Percentiles rank a stretch among this genome's conserved stretches.
These are phyloP conservation scores for Oligia strigilis DNA, from an alignment of 2,888 invertebrate genomes.

Conservation along the genomic window DNA sequence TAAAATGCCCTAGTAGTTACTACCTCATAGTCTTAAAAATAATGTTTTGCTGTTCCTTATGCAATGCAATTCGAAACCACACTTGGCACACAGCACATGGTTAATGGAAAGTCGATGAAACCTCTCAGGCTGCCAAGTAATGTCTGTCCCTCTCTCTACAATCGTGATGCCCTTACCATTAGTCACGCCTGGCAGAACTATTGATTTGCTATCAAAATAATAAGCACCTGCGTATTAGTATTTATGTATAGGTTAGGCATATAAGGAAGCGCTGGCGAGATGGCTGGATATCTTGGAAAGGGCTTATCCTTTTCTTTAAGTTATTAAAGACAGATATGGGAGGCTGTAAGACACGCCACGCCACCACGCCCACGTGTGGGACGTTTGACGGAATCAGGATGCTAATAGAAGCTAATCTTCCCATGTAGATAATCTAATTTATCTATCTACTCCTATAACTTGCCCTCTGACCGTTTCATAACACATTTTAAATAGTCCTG, in stretches of 20 bases:
- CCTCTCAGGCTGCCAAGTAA: slow-evolving; percentile 26
- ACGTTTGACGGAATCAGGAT: not conserved
- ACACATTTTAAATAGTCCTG: not conserved
- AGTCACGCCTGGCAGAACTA: slow-evolving; percentile 26
- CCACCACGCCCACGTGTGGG: no score
- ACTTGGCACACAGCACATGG: slow-evolving; percentile 25
- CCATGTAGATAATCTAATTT: no score
- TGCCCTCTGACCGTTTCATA: not conserved
- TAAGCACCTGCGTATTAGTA: not conserved
- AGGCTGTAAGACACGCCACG: no score
- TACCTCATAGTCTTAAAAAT: not conserved
- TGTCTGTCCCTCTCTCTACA: slow-evolving; percentile 14
- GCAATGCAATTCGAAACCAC: not conserved
- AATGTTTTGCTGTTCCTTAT: not conserved
- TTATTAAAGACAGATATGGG: not conserved
- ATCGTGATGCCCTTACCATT: not conserved
- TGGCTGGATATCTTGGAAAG: not conserved
- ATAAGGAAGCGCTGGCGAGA: not conserved
- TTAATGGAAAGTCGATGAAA: slow-evolving; percentile 32
- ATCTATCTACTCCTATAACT: not conserved
- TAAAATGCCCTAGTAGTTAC: not conserved
- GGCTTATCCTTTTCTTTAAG: no score
- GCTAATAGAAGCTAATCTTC: not conserved
- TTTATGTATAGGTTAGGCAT: not conserved
- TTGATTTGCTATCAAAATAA: slow-evolving; percentile 19